Evolutionary conservation across 1,140 invertebrate genomes (phyloP), one percentile per base, ranked within the genome.

Genomic region (Capitella teleta): DNA sequence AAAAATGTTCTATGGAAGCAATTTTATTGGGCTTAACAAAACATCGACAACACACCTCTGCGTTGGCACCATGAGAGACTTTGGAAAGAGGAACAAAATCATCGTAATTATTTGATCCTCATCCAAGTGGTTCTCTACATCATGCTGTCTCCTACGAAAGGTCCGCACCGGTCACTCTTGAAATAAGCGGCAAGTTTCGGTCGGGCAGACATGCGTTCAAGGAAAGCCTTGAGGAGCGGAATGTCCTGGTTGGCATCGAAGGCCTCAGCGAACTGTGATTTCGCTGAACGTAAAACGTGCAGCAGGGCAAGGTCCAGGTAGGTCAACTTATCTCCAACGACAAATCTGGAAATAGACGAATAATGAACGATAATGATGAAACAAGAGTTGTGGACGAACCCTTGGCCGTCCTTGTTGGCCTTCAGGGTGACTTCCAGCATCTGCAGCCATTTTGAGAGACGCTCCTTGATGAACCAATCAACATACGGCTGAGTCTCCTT

Each of bases 401-500:
- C 50, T 8, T 49, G 30, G 8, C 56, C 56, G 2, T 47, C 57
- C 24, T 64, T 53, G 28, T 64, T 64, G 1, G 47, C 37, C 23
- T 32, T 38, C 8, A 64, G 49, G 8, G 54, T 49, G 19, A 50
- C 50, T 44, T 64, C 62, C 49, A 64, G 62, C 37, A 57, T 53
- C 21, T 49, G 43, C 34, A 64, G 36, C 42, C 49, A 64, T 37
- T 55, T 55, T 16, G 55, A 56, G 6, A 64, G 30, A 25, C 62
- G 48, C 5, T 60, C 52, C 12, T 47, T 46, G 6, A 55, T 42
- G 40, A 64, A 63, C 28, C 49, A 37, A 32, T 61, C 56, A 19
- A 61, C 59, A 38, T 60, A 64, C 0, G 61, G 61, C 36, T 63
- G 52, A 3, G 62, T 64, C 41, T 56, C 60, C 34, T 63, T 57